Conservation (phyloP, 1,140 invertebrate species). For the Drosophila dunni region DNA sequence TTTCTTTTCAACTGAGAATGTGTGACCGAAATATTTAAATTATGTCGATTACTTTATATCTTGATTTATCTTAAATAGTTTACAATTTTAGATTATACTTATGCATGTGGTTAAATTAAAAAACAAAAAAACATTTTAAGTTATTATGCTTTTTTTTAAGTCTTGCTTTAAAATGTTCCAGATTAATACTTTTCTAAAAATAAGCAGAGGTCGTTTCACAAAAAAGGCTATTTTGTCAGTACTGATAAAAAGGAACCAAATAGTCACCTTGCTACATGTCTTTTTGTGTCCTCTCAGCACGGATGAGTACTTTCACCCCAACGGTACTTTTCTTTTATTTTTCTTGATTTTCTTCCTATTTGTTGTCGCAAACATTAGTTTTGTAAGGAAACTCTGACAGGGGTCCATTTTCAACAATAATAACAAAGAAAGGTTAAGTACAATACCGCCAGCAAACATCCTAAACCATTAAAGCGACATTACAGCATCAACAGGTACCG, state of each 20-base stretch:
- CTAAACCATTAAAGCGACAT: slow-evolving; percentile 29
- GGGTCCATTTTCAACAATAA: slow-evolving; percentile 21
- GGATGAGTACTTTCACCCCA: slow-evolving; percentile 13
- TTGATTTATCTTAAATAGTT: too few species aligned
- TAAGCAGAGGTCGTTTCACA: too few species aligned
- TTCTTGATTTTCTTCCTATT: slow-evolving; percentile 11
- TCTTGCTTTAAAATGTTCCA: too few species aligned
- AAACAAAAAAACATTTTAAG: too few species aligned
- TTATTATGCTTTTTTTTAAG: too few species aligned
- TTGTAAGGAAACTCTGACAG: slow-evolving; percentile 11
- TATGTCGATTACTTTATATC: too few species aligned
- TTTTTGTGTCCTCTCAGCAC: slow-evolving; percentile 3
- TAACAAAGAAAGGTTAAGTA: slow-evolving; percentile 55
- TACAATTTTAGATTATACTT: too few species aligned
- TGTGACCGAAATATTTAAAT: too few species aligned
- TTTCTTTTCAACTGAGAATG: too few species aligned
- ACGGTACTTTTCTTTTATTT: slow-evolving; percentile 1
- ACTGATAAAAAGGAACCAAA: not conserved
- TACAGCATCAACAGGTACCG: slow-evolving; percentile 18
- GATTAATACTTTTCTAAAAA: too few species aligned
- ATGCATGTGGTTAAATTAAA: too few species aligned
- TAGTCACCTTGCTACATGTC: slow-evolving; percentile 15
- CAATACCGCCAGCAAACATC: slow-evolving; percentile 48
- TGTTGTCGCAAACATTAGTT: slow-evolving; percentile 30
- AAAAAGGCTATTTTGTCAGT: too few species aligned